phyloP scores from a whole-genome alignment of 2,888 invertebrate genomes.

The Trissolcus japonicus region DNA sequence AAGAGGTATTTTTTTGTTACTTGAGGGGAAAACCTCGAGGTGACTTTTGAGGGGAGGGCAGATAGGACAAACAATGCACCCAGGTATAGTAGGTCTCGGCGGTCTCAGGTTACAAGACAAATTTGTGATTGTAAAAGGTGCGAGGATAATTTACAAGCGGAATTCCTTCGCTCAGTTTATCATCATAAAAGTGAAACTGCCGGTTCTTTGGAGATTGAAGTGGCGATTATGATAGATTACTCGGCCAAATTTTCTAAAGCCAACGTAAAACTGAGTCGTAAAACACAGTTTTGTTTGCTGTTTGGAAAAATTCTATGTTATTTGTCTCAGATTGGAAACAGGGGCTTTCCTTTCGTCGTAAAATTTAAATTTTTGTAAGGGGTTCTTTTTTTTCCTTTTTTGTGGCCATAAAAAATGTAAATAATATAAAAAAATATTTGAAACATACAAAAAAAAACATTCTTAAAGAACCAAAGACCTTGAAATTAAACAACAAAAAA shows the following conservation, averaged over 20 bases:
- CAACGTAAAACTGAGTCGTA: not conserved
- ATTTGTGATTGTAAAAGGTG: constrained; percentile 38
- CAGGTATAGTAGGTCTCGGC: constrained; percentile 12
- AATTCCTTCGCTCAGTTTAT: constrained; percentile 18
- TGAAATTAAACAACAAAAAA: too few species aligned
- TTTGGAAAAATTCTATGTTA: not conserved
- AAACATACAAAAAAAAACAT: too few species aligned
- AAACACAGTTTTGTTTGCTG: not conserved
- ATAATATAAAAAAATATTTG: too few species aligned
- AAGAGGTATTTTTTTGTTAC: too few species aligned
- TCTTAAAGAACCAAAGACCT: too few species aligned
- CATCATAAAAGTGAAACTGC: constrained; percentile 23
- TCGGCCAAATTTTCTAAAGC: constrained; percentile 3
- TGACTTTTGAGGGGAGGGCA: constrained; percentile 6
- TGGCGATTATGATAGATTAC: constrained; percentile 25
- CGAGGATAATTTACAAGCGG: constrained; percentile 41
- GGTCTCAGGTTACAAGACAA: not conserved
- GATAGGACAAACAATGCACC: constrained; percentile 12
- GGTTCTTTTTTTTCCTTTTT: too few species aligned
- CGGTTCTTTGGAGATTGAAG: constrained; percentile 11
- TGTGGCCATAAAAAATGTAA: too few species aligned
- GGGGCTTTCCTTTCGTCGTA: too few species aligned
- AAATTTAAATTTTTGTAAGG: too few species aligned
- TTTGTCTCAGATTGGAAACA: too few species aligned
- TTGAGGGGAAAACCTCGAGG: constrained; percentile 8